These are phyloP conservation scores for Aphodius granarius DNA, from an alignment of 2,888 invertebrate genomes.

Conservation along the genomic window DNA sequence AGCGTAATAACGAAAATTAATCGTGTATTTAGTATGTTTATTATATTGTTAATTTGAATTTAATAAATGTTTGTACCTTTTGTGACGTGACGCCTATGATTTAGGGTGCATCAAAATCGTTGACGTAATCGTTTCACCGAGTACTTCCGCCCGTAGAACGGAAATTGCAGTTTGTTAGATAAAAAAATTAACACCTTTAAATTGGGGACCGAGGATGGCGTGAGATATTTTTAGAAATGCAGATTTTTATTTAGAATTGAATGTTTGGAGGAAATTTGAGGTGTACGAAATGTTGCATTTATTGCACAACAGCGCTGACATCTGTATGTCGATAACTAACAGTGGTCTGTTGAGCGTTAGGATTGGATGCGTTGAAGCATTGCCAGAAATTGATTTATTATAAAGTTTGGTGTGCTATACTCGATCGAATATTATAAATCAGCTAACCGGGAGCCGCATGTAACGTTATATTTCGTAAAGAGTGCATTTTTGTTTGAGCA, in stretches of 20 bases:
- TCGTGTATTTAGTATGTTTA: not conserved
- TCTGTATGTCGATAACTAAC: slow-evolving; percentile 28
- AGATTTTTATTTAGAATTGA: slow-evolving; percentile 3
- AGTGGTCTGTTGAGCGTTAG: slow-evolving; percentile 30
- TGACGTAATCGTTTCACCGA: slow-evolving; percentile 17
- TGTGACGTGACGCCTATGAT: slow-evolving; percentile 32
- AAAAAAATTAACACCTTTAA: slow-evolving; percentile 20
- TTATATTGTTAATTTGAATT: not conserved
- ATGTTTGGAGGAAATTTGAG: not conserved
- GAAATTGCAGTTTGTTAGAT: slow-evolving; percentile 23
- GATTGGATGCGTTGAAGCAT: slow-evolving; percentile 35
- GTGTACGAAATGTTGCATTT: slow-evolving; percentile 8
- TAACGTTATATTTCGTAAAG: slow-evolving; percentile 30
- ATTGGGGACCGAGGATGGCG: not conserved
- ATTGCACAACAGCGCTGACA: slow-evolving; percentile 28
- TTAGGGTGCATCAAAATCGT: slow-evolving; percentile 23
- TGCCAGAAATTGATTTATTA: slow-evolving; percentile 32
- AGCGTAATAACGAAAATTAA: not conserved
- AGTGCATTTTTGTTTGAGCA: slow-evolving; percentile 46
- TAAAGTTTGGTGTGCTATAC: slow-evolving; percentile 25
- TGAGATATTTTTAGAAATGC: slow-evolving; percentile 14
- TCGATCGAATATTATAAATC: slow-evolving; percentile 17
- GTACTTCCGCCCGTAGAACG: slow-evolving; percentile 22
- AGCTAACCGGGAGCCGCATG: slow-evolving; percentile 10
- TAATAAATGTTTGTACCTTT: slow-evolving; percentile 1